Evolutionary conservation across 1,140 invertebrate genomes (phyloP).

Genomic region (Phymastichus coffea): DNA sequence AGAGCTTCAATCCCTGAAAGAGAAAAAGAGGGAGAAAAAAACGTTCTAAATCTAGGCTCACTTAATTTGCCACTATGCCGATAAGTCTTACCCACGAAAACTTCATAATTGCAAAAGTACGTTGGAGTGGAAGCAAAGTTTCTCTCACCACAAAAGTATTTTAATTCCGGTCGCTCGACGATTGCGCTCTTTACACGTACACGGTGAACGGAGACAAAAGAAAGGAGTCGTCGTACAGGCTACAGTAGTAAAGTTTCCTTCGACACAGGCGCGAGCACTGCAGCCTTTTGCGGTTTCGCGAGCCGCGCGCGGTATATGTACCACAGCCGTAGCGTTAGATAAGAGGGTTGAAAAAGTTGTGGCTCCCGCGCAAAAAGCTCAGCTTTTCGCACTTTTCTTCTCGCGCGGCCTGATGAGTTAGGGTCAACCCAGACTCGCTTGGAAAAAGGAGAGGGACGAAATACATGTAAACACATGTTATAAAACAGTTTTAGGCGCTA

Average conservation of each 20-base stretch:
- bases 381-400: slow-evolving; percentile 45
- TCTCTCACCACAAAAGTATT: slow-evolving; percentile 11
- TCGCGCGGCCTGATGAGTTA: no score
- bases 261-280: slow-evolving; percentile 13
- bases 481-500: no score
- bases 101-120: slow-evolving; percentile 18
- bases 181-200: no score
- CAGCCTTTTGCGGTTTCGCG: slow-evolving; percentile 5
- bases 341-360: slow-evolving; percentile 42
- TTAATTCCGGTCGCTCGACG: slow-evolving; percentile 5
- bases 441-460: neutral
- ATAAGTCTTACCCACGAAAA: slow-evolving; percentile 16
- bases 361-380: slow-evolving; percentile 44
- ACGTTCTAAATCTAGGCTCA: neutral
- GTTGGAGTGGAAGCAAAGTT: slow-evolving; percentile 6
- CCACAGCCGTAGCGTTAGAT: neutral
- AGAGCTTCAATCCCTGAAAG: no score
- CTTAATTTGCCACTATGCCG: neutral
- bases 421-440: no score
- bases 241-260: neutral
- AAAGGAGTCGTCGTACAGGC: no score
- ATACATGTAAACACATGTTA: no score
- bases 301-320: neutral
- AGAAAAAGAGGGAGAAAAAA: no score
- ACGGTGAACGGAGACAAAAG: slow-evolving; percentile 3